Conservation (phyloP, 2,797 vertebrate species). For the Takifugu rubripes region DNA sequence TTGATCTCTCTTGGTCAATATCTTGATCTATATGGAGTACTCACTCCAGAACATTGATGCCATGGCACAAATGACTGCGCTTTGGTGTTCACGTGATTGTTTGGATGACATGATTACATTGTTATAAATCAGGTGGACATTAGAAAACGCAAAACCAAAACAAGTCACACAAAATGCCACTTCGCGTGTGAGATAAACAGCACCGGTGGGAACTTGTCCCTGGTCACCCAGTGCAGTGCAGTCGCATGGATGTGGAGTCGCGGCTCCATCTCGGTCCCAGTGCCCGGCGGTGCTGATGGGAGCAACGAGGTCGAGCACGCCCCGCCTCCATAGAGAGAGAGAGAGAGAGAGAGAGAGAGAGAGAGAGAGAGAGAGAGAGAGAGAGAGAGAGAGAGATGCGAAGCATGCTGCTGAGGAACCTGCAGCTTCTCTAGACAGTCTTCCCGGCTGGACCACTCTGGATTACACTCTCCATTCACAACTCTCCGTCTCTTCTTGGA, state of each 20-base stretch:
- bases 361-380: too few species aligned
- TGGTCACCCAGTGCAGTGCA: neutral
- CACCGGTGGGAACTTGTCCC: neutral
- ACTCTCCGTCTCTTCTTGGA: constrained; percentile 39
- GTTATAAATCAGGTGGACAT: too few species aligned
- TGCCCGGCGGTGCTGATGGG: constrained; percentile 68
- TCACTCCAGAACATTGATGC: too few species aligned
- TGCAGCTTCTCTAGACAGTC: constrained; percentile 54
- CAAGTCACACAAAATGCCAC: too few species aligned
- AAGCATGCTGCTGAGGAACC: constrained; percentile 49
- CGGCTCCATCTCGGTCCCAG: constrained; percentile 4
- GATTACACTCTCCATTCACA: constrained; percentile 52
- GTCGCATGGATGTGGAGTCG: neutral
- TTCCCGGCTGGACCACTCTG: constrained; percentile 45
- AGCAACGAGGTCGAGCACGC: constrained; percentile 52
- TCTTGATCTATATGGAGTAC: too few species aligned
- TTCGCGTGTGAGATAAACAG: neutral
- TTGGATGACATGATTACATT: too few species aligned
- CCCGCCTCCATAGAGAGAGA: constrained; percentile 56
- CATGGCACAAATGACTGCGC: too few species aligned
- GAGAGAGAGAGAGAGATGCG: constrained; percentile 48
- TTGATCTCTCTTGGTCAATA: too few species aligned
- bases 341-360: too few species aligned
- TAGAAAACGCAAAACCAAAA: too few species aligned
- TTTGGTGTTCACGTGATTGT: too few species aligned